Base-by-base conservation (phyloP, 2,797 vertebrate species). In the Aphelocoma californica region DNA sequence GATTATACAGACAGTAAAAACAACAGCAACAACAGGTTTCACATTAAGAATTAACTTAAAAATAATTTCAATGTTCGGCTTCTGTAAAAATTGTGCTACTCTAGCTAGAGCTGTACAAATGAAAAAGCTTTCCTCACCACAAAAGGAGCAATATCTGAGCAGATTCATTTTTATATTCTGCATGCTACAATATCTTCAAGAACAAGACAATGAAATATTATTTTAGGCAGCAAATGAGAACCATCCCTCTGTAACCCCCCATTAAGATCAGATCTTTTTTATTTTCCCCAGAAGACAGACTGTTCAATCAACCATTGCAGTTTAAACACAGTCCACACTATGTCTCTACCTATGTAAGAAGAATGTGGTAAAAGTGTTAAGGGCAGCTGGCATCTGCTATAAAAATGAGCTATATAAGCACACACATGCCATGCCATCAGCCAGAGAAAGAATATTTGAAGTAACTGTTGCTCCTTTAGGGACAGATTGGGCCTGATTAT, bases 201-300 rank as follows among this genome's bases (percentile, higher is more conserved):
- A 93, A 96, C 31, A 96, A 91, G 74, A 57, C 29, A 84, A 65
- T 86, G 42, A 82, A 95, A 85, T 85, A 95, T 79, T 95, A 92
- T 95, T 91, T 94, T 89, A 88, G 60, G 47, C 80, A 94, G 69
- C 15, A 93, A 90, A 86, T 86, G 48, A 95, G 73, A 95, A 87
- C 13, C 25, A 83, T 75, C 45, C 64, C 8, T 38, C n/a, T 79
- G 28, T 75, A 95, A 92, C 45, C 38, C 13, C 29, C 64, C 67
- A 95, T 47, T 81, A 86, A 96, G 92, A 89, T 71, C 26, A 73
- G 54, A 40, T 28, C 0, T 18, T 25, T 56, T 61, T 53, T 73
- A 38, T 44, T 73, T 57, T 28, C 26, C 61, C 11, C 44, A 62
- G 31, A 93, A 83, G 81, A 93, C 34, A 92, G 80, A 80, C 26